Evolutionary conservation across 2,113 vertebrate species (phyloP).

Genomic region (Otus sunia): DNA sequence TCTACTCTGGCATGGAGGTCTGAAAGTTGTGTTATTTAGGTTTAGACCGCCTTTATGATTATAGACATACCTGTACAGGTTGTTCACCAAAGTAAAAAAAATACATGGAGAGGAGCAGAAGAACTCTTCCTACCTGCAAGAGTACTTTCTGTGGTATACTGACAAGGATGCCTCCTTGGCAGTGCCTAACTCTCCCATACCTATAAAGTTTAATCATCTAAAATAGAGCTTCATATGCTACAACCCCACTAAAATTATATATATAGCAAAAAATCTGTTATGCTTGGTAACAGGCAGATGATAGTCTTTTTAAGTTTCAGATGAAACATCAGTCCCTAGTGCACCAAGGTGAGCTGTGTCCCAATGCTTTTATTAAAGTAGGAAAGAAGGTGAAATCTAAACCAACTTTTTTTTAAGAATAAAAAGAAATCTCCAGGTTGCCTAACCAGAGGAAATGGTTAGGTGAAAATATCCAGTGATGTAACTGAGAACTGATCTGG

Average conservation of each 20-base stretch:
- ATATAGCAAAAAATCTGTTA: neutral
- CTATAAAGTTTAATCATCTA: neutral
- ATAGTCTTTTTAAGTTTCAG: neutral
- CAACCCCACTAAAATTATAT: neutral
- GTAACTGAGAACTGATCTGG: neutral
- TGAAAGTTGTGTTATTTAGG: neutral
- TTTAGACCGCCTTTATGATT: neutral
- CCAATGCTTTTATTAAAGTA: neutral
- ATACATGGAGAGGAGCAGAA: neutral
- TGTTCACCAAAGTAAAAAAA: neutral
- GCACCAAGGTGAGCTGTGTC: neutral
- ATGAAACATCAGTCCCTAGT: neutral
- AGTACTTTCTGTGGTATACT: neutral
- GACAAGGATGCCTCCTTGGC: neutral
- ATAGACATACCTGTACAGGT: neutral
- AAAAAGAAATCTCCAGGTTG: neutral
- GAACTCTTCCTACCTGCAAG: neutral
- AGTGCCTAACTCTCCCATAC: neutral
- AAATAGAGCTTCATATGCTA: neutral
- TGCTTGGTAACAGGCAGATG: neutral
- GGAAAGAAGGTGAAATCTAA: neutral
- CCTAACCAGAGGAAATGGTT: neutral
- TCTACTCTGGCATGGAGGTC: neutral
- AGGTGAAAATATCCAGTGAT: neutral
- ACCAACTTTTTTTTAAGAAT: neutral